These are phyloP conservation scores for Cantharis lateralis DNA, from an alignment of 2,888 invertebrate species.

Conservation along the genomic window DNA sequence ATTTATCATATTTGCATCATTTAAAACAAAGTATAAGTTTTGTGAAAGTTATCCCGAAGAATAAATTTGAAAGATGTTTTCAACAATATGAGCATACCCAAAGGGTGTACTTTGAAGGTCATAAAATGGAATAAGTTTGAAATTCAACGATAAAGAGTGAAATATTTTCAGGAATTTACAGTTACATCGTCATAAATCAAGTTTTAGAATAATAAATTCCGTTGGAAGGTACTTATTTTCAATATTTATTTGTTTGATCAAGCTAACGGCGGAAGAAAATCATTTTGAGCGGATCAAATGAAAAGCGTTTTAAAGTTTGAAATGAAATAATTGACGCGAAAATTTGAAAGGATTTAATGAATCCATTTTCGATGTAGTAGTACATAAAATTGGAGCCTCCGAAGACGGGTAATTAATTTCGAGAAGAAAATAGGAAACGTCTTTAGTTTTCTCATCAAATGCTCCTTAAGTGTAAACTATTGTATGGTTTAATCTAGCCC, in stretches of 20 bases:
- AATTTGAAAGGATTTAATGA: background rate
- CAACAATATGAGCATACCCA: background rate
- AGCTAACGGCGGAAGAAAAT: background rate
- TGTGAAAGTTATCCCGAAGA: background rate
- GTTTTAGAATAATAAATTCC: background rate
- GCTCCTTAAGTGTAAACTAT: background rate
- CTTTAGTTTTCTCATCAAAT: background rate
- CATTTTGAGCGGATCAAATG: background rate
- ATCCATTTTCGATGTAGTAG: background rate
- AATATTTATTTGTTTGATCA: background rate
- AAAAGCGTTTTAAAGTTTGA: no score
- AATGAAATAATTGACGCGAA: background rate
- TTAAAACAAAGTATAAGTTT: background rate
- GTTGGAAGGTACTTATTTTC: background rate
- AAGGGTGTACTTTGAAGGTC: background rate
- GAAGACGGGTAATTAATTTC: background rate
- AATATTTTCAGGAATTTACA: background rate
- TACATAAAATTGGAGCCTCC: background rate
- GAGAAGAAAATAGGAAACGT: background rate
- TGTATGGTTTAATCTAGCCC: background rate
- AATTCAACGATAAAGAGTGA: background rate
- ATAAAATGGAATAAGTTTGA: background rate
- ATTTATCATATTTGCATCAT: background rate
- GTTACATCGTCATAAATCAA: background rate
- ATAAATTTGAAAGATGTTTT: background rate